Conservation (phyloP, 2,797 vertebrate species). For the Gymnoscopelus microlampas region DNA sequence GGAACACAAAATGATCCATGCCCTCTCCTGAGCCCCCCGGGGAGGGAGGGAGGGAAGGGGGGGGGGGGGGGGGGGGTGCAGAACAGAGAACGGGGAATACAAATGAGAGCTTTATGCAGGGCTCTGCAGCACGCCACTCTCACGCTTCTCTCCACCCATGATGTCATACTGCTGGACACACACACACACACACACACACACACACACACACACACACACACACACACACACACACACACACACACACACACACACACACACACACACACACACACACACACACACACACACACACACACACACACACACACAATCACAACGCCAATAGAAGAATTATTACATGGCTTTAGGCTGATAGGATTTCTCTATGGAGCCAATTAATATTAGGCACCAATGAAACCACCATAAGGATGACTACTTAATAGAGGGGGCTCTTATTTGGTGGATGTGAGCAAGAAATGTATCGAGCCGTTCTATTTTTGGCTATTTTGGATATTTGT, state of each 20-base stretch:
- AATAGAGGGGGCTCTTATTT: neutral
- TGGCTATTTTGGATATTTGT: too few relatives aligned
- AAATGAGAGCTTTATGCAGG: slow-evolving; percentile 55
- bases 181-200: neutral
- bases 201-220: too few relatives aligned
- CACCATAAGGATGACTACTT: neutral
- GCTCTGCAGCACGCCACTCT: slow-evolving; percentile 32
- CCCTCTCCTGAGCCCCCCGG: slow-evolving; percentile 15
- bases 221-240: too few relatives aligned
- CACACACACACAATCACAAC: too few relatives aligned
- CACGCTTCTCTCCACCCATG: slow-evolving; percentile 23
- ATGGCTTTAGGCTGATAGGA: neutral
- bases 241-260: too few relatives aligned
- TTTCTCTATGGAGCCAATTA: neutral
- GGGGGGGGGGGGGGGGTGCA: neutral
- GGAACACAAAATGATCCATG: slow-evolving; percentile 44
- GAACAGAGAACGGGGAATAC: slow-evolving; percentile 44
- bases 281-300: too few relatives aligned
- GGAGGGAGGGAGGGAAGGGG: too few relatives aligned
- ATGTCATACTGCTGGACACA: slow-evolving; percentile 29
- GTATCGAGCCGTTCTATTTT: too few relatives aligned
- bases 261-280: too few relatives aligned
- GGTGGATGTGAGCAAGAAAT: neutral
- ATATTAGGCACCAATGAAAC: neutral
- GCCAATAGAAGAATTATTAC: too few relatives aligned